Percentiles rank a stretch among this genome's conserved stretches.
phyloP scores from a whole-genome alignment of 2,113 vertebrate species.

The Oreochromis tanganicae region DNA sequence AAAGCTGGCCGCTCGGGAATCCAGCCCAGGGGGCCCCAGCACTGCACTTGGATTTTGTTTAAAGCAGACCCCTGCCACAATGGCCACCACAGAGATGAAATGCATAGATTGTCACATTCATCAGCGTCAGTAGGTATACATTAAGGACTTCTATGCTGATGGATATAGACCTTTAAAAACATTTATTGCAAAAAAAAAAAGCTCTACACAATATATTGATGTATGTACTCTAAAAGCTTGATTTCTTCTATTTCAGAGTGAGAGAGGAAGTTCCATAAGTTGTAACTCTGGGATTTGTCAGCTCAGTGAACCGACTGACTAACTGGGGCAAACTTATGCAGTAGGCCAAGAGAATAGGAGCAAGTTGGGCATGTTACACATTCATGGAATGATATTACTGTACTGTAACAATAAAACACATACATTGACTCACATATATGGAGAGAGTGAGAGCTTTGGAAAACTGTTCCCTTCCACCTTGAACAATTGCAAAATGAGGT shows the following conservation, averaged over 20 bases:
- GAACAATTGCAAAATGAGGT: constrained; percentile 58
- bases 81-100: constrained; percentile 31
- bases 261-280: neutral
- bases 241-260: neutral
- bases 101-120: neutral
- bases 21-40: constrained; percentile 70
- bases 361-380: constrained; percentile 19
- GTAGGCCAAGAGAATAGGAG: neutral
- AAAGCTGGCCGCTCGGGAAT: constrained; percentile 71
- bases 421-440: neutral
- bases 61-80: constrained; percentile 34
- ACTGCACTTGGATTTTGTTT: constrained; percentile 62
- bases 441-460: neutral
- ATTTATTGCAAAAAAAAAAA: neutral
- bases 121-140: neutral
- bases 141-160: neutral
- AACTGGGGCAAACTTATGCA: constrained; percentile 36
- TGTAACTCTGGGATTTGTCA: constrained; percentile 31
- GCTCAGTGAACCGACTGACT: constrained; percentile 27
- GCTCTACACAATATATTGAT: neutral
- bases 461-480: constrained; percentile 29
- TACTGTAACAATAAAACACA: constrained; percentile 48
- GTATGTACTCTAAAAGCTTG: neutral
- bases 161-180: neutral
- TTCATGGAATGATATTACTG: constrained; percentile 36